phyloP scores from a whole-genome alignment of 1,140 invertebrate genomes.

The Caligus rogercresseyi region DNA sequence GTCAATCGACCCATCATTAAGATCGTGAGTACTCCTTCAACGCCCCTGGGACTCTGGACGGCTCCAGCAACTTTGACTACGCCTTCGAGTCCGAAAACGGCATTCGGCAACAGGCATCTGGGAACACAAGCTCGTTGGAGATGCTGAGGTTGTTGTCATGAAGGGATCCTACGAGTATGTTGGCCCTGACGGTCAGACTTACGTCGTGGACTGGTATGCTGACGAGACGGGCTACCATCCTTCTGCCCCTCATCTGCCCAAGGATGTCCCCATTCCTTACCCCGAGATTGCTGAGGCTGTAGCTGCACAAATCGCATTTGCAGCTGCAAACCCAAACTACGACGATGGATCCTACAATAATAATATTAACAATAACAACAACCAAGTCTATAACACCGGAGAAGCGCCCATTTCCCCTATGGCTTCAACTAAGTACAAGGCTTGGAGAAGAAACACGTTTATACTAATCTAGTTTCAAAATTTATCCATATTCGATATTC shows the following conservation, averaged over 20 bases:
- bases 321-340: neutral
- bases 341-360: neutral
- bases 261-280: slow-evolving; percentile 3
- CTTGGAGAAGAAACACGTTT: too few species aligned
- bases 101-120: slow-evolving; percentile 9
- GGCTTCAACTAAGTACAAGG: too few species aligned
- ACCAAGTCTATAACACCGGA: too few species aligned
- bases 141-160: slow-evolving; percentile 11
- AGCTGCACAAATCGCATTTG: slow-evolving; percentile 6
- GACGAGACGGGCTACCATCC: slow-evolving; percentile 17
- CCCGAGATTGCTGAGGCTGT: slow-evolving; percentile 15
- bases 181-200: slow-evolving; percentile 30
- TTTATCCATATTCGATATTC: too few species aligned
- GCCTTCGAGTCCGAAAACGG: slow-evolving; percentile 13
- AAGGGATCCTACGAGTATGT: slow-evolving; percentile 15
- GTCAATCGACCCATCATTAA: neutral
- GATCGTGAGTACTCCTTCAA: slow-evolving; percentile 3
- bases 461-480: too few species aligned
- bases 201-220: slow-evolving; percentile 26
- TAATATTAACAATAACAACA: too few species aligned
- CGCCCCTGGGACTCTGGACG: slow-evolving; percentile 1
- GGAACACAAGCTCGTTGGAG: slow-evolving; percentile 3
- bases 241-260: slow-evolving; percentile 10
- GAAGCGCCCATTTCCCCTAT: too few species aligned
- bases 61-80: slow-evolving; percentile 3